Conservation (phyloP, 2,888 invertebrate genomes). For the Cyclophora punctaria region DNA sequence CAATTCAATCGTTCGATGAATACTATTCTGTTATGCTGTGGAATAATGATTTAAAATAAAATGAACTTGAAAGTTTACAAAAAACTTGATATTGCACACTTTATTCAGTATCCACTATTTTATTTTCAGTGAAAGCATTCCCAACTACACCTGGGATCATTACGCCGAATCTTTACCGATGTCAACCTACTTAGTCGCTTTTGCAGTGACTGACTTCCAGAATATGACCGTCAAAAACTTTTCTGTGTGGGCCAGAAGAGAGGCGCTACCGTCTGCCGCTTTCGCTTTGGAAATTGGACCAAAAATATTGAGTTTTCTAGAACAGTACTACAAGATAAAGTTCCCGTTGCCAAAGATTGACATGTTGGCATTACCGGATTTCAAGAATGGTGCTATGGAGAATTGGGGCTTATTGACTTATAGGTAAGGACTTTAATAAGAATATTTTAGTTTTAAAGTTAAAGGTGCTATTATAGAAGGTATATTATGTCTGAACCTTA, state of each 20-base stretch:
- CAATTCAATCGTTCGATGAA: too few species aligned
- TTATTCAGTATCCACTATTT: neutral
- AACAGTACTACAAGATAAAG: constrained; percentile 82
- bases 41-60: too few species aligned
- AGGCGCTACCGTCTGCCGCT: constrained; percentile 81
- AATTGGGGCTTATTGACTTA: constrained; percentile 89
- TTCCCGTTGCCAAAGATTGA: constrained; percentile 90
- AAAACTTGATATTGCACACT: too few species aligned
- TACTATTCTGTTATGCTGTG: too few species aligned
- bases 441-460: too few species aligned
- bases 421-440: constrained; percentile 53
- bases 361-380: constrained; percentile 95
- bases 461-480: too few species aligned
- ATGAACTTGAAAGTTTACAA: too few species aligned
- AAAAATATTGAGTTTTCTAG: constrained; percentile 80
- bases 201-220: constrained; percentile 85
- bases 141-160: constrained; percentile 84
- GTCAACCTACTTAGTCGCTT: constrained; percentile 93
- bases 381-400: constrained; percentile 92
- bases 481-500: too few species aligned
- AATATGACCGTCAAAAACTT: constrained; percentile 75
- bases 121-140: constrained; percentile 65
- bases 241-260: constrained; percentile 81
- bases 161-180: constrained; percentile 86
- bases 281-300: constrained; percentile 87